phyloP scores from a whole-genome alignment of 2,888 invertebrate species.

The Caenorhabditis sp. region DNA sequence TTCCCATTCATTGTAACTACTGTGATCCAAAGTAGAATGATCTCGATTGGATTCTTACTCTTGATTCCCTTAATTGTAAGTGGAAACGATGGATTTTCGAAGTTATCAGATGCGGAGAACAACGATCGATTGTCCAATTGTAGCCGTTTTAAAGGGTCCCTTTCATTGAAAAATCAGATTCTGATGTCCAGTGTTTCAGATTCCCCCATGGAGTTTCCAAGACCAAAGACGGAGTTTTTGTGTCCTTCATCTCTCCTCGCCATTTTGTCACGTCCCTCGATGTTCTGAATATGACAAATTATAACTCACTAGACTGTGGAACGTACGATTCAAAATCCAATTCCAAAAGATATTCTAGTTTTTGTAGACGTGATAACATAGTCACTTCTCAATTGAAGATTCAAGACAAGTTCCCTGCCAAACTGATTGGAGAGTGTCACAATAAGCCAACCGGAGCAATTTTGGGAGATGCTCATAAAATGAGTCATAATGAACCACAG shows the following conservation, averaged over 20 bases:
- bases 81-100: conserved; percentile 5
- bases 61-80: conserved; percentile 23
- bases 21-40: background rate
- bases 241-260: background rate
- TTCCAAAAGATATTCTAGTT: no score
- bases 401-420: background rate
- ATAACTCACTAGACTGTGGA: background rate
- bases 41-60: conserved; percentile 8
- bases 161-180: background rate
- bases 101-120: background rate
- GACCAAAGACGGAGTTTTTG: background rate
- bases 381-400: background rate
- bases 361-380: background rate
- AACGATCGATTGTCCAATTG: background rate
- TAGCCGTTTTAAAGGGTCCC: background rate
- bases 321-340: background rate
- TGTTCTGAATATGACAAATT: background rate
- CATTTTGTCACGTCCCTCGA: background rate
- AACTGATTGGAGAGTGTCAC: background rate
- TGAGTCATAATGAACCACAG: no score
- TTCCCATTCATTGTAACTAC: background rate
- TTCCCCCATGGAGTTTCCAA: background rate
- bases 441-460: background rate
- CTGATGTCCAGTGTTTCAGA: background rate
- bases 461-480: background rate